Conservation (phyloP, 1,140 invertebrate genomes). For the Drosophila ercepeae region DNA sequence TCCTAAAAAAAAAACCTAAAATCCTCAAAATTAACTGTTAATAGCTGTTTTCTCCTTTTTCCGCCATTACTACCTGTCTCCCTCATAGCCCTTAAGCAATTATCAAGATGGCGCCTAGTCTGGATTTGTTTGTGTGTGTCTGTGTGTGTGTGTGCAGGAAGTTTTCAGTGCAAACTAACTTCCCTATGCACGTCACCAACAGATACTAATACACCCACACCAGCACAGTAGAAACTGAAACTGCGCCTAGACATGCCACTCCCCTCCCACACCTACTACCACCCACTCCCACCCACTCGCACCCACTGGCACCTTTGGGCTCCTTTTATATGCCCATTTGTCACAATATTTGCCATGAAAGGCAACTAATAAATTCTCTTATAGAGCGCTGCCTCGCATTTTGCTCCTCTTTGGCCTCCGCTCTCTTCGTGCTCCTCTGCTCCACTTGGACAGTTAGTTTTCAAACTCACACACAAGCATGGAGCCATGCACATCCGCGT, state of each 20-base stretch:
- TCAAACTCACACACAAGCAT: conserved; percentile 9
- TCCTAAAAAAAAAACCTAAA: no score
- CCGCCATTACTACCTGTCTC: background rate
- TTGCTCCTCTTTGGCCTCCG: background rate
- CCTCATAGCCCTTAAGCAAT: conserved; percentile 35
- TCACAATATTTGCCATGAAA: conserved; percentile 75
- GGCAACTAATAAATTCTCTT: conserved; percentile 77
- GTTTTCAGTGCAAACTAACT: conserved; percentile 39
- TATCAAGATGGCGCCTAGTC: conserved; percentile 63
- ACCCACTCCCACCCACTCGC: background rate
- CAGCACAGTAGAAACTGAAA: conserved; percentile 5
- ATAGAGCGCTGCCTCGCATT: conserved; percentile 28
- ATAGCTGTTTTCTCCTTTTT: background rate
- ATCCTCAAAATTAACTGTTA: background rate
- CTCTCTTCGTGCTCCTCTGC: conserved; percentile 6
- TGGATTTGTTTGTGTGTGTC: conserved; percentile 11
- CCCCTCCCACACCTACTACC: background rate
- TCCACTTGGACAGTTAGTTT: conserved; percentile 33
- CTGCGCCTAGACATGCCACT: conserved; percentile 33
- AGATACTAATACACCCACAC: conserved; percentile 6
- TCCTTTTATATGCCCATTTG: conserved; percentile 71
- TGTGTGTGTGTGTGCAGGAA: conserved; percentile 18
- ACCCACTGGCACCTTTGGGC: conserved; percentile 20
- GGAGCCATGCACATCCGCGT: background rate
- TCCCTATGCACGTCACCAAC: conserved; percentile 16